A percentile compares a stretch with the other conserved stretches of the same genome.
Evolutionary conservation across 2,113 vertebrate species (phyloP).

Genomic region (Calidris pygmaea): DNA sequence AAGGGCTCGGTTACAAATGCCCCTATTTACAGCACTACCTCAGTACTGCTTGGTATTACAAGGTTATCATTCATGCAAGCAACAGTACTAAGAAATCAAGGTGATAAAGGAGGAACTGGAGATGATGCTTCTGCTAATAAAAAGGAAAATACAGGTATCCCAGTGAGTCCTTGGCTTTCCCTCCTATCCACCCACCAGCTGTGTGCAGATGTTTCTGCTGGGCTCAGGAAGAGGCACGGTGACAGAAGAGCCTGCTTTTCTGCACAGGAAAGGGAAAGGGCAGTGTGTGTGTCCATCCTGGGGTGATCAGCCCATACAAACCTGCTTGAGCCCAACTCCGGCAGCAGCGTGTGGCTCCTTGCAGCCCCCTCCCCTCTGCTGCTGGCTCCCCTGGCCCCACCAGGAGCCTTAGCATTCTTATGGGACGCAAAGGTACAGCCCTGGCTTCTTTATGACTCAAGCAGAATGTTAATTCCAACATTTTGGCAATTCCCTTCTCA

Average conservation of each 20-base stretch:
- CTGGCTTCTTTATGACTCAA: not conserved
- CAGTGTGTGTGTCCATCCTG: not conserved
- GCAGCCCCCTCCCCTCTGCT: not conserved
- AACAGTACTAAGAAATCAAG: not conserved
- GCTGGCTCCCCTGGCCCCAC: not conserved
- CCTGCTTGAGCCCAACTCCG: not conserved
- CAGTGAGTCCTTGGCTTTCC: not conserved
- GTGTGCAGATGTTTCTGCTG: not conserved
- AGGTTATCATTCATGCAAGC: not conserved
- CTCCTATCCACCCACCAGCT: not conserved
- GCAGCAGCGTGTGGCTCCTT: not conserved
- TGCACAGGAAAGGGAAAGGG: not conserved
- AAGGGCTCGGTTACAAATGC: not conserved
- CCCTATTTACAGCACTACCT: not conserved
- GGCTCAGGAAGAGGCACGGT: not conserved
- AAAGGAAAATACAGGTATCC: not conserved
- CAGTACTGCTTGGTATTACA: not conserved
- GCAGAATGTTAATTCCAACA: not conserved
- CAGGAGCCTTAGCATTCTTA: not conserved
- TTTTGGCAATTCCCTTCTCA: not conserved
- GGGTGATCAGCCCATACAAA: not conserved
- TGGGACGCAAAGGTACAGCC: not conserved
- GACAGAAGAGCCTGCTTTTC: not conserved
- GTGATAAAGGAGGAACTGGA: not conserved
- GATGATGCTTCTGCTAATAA: not conserved